A percentile compares a stretch with the other conserved stretches of the same genome.
Conservation (phyloP, 2,888 invertebrate genomes). For the Hoplodrina blanda region DNA sequence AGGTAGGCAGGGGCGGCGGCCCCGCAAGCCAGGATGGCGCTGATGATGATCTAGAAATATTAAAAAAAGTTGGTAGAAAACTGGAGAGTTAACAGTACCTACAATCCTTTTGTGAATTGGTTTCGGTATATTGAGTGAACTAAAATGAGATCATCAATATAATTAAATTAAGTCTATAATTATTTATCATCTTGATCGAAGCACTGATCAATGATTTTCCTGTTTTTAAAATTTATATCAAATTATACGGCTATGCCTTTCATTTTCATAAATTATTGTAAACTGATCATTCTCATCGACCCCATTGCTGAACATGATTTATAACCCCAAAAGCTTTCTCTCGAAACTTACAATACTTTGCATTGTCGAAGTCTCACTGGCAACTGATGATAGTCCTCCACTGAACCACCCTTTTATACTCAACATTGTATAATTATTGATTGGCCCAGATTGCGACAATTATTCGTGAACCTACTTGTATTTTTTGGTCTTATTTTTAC, state of each 20-base stretch:
- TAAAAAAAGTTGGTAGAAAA: not conserved
- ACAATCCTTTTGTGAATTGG: too few species aligned
- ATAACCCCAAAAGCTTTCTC: slow-evolving; percentile 30
- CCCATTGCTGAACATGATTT: slow-evolving; percentile 15
- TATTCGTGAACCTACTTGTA: slow-evolving; percentile 72
- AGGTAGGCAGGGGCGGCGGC: slow-evolving; percentile 75
- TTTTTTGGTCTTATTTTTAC: slow-evolving; percentile 70
- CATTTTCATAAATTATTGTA: not conserved
- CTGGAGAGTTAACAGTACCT: not conserved
- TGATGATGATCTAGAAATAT: slow-evolving; percentile 65
- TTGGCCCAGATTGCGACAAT: slow-evolving; percentile 74
- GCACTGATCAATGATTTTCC: not conserved
- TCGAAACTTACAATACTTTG: slow-evolving; percentile 77
- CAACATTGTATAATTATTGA: slow-evolving; percentile 69
- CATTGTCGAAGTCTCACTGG: slow-evolving; percentile 74
- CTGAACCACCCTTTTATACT: slow-evolving; percentile 78
- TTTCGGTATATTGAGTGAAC: not conserved
- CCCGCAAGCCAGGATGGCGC: slow-evolving; percentile 72
- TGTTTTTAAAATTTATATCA: not conserved
- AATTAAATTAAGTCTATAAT: not conserved
- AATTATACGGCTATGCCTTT: not conserved
- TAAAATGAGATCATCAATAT: too few species aligned
- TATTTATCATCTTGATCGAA: too few species aligned
- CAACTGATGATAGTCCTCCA: slow-evolving; percentile 76
- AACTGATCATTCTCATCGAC: slow-evolving; percentile 12